Percentiles rank a stretch among this genome's conserved stretches.
Conservation (phyloP, 2,797 vertebrate genomes). For the Argentina silus region DNA sequence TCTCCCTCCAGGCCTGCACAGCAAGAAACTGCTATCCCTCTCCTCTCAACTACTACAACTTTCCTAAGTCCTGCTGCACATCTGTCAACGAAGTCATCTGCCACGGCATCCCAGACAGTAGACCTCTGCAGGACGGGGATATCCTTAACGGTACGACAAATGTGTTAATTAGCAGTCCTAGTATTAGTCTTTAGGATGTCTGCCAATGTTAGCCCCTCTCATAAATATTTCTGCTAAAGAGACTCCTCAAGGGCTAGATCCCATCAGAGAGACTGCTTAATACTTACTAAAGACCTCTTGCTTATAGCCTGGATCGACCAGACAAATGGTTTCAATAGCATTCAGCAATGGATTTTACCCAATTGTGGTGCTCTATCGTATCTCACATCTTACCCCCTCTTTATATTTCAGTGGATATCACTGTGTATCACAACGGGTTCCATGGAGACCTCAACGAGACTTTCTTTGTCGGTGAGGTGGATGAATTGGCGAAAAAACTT, state of each 20-base stretch:
- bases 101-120: slow-evolving; percentile 97
- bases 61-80: slow-evolving; percentile 98
- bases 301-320: slow-evolving; percentile 57
- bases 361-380: not conserved
- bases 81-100: slow-evolving; percentile 99
- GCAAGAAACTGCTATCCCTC: slow-evolving; percentile 98
- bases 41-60: slow-evolving; percentile 99
- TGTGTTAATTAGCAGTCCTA: slow-evolving; percentile 22
- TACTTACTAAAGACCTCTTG: slow-evolving; percentile 51
- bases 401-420: slow-evolving; percentile 91
- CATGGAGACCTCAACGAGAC: slow-evolving; percentile 99
- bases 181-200: slow-evolving; percentile 58
- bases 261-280: slow-evolving; percentile 61
- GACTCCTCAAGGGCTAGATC: slow-evolving; percentile 39
- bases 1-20: slow-evolving; percentile 86
- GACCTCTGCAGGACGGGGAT: slow-evolving; percentile 92
- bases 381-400: not conserved
- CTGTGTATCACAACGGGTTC: slow-evolving; percentile 96
- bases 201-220: slow-evolving; percentile 57
- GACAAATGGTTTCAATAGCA: slow-evolving; percentile 71
- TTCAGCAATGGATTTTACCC: slow-evolving; percentile 47
- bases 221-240: slow-evolving; percentile 56
- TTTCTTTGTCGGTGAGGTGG: slow-evolving; percentile 94
- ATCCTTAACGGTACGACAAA: slow-evolving; percentile 90
- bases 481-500: slow-evolving; percentile 90